Conservation (phyloP, 35 echinoderm and acorn worm genomes). For the Apostichopus californicus region DNA sequence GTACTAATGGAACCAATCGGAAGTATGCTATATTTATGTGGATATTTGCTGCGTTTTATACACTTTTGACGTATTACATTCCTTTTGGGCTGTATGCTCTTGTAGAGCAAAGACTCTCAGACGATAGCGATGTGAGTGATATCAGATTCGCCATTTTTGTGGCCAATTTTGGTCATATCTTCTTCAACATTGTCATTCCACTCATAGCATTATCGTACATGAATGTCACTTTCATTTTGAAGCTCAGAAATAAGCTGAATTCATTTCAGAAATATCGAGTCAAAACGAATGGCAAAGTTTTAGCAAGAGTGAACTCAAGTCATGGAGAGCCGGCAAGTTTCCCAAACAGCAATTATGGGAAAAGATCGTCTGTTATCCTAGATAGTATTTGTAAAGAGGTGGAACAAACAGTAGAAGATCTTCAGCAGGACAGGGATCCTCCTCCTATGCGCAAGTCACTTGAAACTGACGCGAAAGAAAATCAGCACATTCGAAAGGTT, state of each 20-base stretch:
- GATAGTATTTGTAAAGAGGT: neutral
- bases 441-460: too few species aligned
- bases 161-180: neutral
- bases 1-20: neutral
- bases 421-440: neutral
- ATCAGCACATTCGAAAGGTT: neutral
- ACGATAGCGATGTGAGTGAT: too few species aligned
- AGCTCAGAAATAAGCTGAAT: neutral
- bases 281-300: neutral
- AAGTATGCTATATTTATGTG: neutral
- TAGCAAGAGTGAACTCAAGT: too few species aligned
- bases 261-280: neutral
- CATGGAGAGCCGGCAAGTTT: neutral
- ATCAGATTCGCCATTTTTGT: neutral
- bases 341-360: neutral
- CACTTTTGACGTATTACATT: too few species aligned
- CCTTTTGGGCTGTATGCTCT: neutral
- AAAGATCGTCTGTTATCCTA: neutral
- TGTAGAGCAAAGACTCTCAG: neutral
- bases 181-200: slow-evolving; percentile 7
- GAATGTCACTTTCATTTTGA: slow-evolving; percentile 9
- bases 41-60: neutral
- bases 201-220: neutral
- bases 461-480: neutral
- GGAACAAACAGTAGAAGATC: neutral